Percentiles rank a stretch among this genome's conserved stretches.
Evolutionary conservation across 2,797 vertebrate genomes (phyloP).

Genomic region (Petrocephalus sullivani): DNA sequence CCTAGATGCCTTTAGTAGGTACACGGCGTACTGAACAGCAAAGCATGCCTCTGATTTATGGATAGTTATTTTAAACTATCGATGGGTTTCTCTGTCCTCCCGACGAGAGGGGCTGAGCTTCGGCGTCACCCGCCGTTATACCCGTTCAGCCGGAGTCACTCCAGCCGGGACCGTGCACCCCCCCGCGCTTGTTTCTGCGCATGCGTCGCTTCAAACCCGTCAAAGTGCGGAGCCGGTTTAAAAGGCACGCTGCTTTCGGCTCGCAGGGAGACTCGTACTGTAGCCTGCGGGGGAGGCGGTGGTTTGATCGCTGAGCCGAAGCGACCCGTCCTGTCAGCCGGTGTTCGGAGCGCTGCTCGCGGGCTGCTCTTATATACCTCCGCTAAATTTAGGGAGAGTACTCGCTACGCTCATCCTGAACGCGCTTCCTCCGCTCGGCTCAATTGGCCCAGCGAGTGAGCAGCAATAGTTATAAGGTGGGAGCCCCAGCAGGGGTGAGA

Average conservation of each 20-base stretch:
- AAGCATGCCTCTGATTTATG: background rate
- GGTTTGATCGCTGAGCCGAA: background rate
- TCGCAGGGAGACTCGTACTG: background rate
- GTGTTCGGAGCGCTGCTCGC: background rate
- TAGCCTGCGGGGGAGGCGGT: background rate
- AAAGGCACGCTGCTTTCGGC: background rate
- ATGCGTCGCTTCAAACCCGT: background rate
- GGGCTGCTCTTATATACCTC: constrained; percentile 74
- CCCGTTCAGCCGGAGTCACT: background rate
- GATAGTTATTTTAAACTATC: background rate
- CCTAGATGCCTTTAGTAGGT: background rate
- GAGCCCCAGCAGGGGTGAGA: constrained; percentile 41
- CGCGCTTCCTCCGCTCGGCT: constrained; percentile 76
- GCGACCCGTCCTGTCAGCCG: background rate
- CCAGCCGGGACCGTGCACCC: background rate
- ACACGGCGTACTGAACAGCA: background rate
- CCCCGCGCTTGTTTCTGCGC: background rate
- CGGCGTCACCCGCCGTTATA: background rate
- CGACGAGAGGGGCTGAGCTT: background rate
- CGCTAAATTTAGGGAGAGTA: constrained; percentile 86
- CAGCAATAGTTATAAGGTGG: constrained; percentile 55
- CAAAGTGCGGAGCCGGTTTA: background rate
- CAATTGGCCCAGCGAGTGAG: constrained; percentile 63
- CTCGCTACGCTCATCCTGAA: constrained; percentile 70
- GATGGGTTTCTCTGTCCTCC: background rate